phyloP scores from a whole-genome alignment of 2,888 invertebrate genomes.

The Caenorhabditis uteleia region DNA sequence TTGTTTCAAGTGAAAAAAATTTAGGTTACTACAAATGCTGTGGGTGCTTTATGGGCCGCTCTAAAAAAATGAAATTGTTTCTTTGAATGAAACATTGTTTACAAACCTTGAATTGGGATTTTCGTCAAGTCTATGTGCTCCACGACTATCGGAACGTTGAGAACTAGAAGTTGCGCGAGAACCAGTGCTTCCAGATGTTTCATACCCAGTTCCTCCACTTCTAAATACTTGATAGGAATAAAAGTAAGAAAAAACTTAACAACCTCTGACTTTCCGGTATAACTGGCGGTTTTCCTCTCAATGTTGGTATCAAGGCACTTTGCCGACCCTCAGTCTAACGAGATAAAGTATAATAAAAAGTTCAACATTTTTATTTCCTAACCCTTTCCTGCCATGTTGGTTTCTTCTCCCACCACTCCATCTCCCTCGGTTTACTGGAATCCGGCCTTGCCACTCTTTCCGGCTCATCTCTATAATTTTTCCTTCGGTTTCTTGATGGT shows the following conservation, averaged over 20 bases:
- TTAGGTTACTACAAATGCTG: not conserved
- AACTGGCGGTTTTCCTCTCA: conserved; percentile 42
- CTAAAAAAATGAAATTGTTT: too few species aligned
- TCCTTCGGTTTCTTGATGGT: conserved; percentile 11
- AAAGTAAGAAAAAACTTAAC: conserved; percentile 6
- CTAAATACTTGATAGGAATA: too few species aligned
- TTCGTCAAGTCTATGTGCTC: too few species aligned
- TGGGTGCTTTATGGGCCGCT: too few species aligned
- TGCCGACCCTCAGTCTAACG: conserved; percentile 17
- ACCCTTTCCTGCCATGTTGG: conserved; percentile 47
- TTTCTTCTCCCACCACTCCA: conserved; percentile 61
- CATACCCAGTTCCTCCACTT: too few species aligned
- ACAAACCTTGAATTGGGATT: too few species aligned
- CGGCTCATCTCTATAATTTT: conserved; percentile 19
- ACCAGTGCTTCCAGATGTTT: not conserved
- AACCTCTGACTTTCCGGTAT: conserved; percentile 40
- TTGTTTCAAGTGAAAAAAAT: not conserved
- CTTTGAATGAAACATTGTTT: too few species aligned
- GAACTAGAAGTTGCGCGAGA: not conserved
- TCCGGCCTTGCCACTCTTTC: conserved; percentile 20
- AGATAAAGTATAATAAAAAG: not conserved
- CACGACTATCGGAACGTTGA: too few species aligned
- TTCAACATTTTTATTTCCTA: not conserved
- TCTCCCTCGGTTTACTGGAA: conserved; percentile 32
- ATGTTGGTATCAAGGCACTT: conserved; percentile 53